A percentile compares a stretch with the other conserved stretches of the same genome.
Conservation (phyloP, 2,888 invertebrate genomes). For the Odontothrips loti region DNA sequence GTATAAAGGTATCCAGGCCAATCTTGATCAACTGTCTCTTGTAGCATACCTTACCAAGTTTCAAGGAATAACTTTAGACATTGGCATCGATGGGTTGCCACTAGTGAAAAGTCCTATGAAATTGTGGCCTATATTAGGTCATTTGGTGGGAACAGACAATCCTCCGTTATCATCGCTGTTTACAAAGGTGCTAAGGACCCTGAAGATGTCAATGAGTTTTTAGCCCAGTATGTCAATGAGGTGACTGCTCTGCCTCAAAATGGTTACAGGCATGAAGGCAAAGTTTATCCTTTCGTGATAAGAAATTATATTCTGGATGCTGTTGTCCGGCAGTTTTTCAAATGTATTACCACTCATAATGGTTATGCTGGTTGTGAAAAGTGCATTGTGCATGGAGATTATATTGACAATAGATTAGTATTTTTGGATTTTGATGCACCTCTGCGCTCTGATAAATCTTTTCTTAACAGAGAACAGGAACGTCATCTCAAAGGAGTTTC, state of each 20-base stretch:
- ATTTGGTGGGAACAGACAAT: constrained; percentile 30
- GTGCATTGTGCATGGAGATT: constrained; percentile 34
- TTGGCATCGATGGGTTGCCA: constrained; percentile 36
- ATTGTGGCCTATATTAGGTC: constrained; percentile 38
- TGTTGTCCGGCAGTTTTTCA: constrained; percentile 40
- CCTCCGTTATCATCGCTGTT: constrained; percentile 34
- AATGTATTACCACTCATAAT: constrained; percentile 38
- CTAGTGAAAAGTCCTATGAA: constrained; percentile 35
- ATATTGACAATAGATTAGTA: constrained; percentile 36
- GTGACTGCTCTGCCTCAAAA: neutral
- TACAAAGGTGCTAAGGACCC: constrained; percentile 36
- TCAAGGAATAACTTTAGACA: constrained; percentile 33
- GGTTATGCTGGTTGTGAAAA: constrained; percentile 39
- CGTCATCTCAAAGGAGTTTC: constrained; percentile 39
- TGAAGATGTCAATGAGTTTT: constrained; percentile 29
- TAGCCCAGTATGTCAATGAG: constrained; percentile 35
- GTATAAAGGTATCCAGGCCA: too few relatives aligned
- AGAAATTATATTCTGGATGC: constrained; percentile 35
- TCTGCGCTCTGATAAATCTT: constrained; percentile 39
- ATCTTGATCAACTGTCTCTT: too few relatives aligned
- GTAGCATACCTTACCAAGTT: constrained; percentile 27
- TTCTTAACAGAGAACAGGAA: constrained; percentile 37
- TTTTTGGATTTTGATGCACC: constrained; percentile 36
- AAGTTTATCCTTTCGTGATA: neutral
- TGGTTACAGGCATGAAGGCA: neutral